Percentiles rank a stretch among this genome's conserved stretches.
These are phyloP conservation scores for Tauraco erythrolophus DNA, from an alignment of 2,113 vertebrate species.

Conservation along the genomic window DNA sequence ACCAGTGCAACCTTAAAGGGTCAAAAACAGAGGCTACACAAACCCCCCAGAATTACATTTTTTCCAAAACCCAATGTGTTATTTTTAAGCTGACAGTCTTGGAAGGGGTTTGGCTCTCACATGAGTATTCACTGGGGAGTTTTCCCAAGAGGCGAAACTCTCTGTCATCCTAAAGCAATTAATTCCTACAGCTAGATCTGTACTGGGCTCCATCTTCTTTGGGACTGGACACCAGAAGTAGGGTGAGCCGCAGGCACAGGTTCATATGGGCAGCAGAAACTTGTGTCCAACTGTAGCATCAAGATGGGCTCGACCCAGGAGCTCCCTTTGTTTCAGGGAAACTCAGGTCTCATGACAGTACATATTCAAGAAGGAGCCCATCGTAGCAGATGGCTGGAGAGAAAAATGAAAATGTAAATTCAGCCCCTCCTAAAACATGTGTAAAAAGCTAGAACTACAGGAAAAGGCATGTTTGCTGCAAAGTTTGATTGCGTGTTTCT, in stretches of 20 bases:
- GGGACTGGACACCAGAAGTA: neutral
- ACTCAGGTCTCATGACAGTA: neutral
- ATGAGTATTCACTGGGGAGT: conserved; percentile 16
- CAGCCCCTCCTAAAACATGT: neutral
- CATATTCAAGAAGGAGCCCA: neutral
- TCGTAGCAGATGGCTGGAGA: neutral
- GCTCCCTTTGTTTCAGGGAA: neutral
- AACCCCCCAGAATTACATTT: conserved; percentile 25
- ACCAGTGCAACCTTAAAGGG: neutral
- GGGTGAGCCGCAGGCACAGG: neutral
- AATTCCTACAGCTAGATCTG: neutral
- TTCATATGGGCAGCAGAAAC: neutral
- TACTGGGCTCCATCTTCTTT: neutral
- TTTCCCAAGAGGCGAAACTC: neutral
- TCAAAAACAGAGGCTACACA: conserved; percentile 1
- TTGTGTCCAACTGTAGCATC: neutral
- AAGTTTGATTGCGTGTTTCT: neutral
- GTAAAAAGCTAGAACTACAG: neutral
- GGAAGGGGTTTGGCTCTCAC: conserved; percentile 31
- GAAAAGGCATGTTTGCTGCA: neutral
- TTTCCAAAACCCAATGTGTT: conserved; percentile 27
- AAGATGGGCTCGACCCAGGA: neutral
- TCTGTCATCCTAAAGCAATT: conserved; percentile 21
- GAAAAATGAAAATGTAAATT: neutral
- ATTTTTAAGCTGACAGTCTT: conserved; percentile 60